Conservation (phyloP, 2,888 invertebrate species). For the Anaspis maculata region DNA sequence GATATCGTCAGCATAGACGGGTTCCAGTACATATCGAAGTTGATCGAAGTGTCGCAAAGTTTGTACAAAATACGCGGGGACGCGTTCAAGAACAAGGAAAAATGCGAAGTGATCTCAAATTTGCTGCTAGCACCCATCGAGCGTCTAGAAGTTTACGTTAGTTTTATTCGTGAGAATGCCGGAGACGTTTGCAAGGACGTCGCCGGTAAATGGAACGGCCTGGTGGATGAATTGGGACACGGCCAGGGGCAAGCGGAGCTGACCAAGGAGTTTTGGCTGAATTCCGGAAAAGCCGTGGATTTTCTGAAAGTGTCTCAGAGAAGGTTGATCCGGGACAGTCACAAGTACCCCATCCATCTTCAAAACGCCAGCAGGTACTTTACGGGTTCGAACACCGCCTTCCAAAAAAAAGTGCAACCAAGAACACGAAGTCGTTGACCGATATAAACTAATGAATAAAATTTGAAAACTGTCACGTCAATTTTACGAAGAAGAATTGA, state of each 20-base stretch:
- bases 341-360: constrained; percentile 58
- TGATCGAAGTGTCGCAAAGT: constrained; percentile 52
- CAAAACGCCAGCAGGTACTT: constrained; percentile 60
- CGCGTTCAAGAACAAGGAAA: constrained; percentile 32
- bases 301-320: constrained; percentile 56
- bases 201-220: constrained; percentile 52
- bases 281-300: constrained; percentile 53
- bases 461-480: no score
- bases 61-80: constrained; percentile 28
- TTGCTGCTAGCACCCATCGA: constrained; percentile 56
- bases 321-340: constrained; percentile 72
- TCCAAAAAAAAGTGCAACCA: no score
- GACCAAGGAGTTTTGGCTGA: constrained; percentile 69
- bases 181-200: constrained; percentile 38
- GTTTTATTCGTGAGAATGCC: constrained; percentile 48
- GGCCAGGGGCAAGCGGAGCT: constrained; percentile 57
- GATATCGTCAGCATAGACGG: constrained; percentile 67
- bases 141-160: constrained; percentile 55
- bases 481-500: no score
- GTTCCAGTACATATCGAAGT: constrained; percentile 55
- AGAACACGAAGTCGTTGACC: no score
- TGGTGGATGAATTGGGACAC: constrained; percentile 55
- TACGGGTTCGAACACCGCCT: no score
- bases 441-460: no score
- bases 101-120: constrained; percentile 47